Evolutionary conservation across 2,888 invertebrate species (phyloP).

Genomic region (Apantesis nais): DNA sequence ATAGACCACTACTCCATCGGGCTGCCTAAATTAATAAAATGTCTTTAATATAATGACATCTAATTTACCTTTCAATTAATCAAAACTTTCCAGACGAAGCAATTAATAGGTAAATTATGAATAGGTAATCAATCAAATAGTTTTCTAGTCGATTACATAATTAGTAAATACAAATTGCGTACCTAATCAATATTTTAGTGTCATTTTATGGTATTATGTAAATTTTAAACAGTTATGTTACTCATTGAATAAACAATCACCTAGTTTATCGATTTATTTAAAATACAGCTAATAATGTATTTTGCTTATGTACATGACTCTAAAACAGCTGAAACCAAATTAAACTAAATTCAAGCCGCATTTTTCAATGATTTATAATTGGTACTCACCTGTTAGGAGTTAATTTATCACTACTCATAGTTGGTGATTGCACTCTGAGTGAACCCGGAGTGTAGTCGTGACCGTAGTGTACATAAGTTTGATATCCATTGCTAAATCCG

Average conservation of each 20-base stretch:
- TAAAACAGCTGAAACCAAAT: neutral
- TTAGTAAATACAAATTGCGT: neutral
- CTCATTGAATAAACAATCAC: neutral
- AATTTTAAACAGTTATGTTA: neutral
- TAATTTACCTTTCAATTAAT: neutral
- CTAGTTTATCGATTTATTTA: neutral
- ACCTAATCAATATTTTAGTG: neutral
- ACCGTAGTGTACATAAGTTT: slow-evolving; percentile 95
- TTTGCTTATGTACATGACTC: neutral
- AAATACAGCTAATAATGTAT: neutral
- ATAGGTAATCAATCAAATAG: neutral
- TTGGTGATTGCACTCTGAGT: slow-evolving; percentile 84
- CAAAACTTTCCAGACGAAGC: neutral
- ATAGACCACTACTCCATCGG: too few relatives aligned
- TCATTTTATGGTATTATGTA: neutral
- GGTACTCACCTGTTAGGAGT: slow-evolving; percentile 76
- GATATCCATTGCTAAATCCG: slow-evolving; percentile 93
- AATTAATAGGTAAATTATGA: neutral
- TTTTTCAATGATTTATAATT: neutral
- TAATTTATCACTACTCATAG: slow-evolving; percentile 75
- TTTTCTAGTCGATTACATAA: neutral
- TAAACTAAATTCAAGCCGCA: neutral
- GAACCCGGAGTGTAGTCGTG: slow-evolving; percentile 95
- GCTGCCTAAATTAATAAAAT: neutral
- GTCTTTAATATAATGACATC: neutral